Base-by-base conservation (phyloP, 2,888 invertebrate genomes). In the Alcis repandata region DNA sequence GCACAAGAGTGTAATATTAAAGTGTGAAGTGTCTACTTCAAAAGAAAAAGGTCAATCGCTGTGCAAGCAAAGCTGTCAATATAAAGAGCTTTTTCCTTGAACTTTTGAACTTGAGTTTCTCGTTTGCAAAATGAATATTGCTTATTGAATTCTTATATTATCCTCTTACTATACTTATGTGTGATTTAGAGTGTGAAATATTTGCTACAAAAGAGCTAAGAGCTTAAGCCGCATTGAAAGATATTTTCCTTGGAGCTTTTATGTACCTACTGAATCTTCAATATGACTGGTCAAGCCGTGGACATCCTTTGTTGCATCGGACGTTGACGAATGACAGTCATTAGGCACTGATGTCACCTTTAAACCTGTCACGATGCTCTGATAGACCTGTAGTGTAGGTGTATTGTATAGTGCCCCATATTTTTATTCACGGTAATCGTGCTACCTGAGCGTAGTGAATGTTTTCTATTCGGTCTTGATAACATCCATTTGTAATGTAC, bases 301-400 rank as follows among this genome's bases (percentile, higher is more conserved):
- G 69, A 48, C 63, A 60, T 65, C 60, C 64, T 68, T 70, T 71
- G 69, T 71, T 32, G 22, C 59, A 32, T 59, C 54, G 63, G 73
- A 73, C 73, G 46, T 73, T 71, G 71, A 73, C 61, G 57, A 59
- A 73, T 71, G 66, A 65, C 67, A 60, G 63, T 53, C 67, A 70
- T 73, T 70, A 67, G 20, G 11, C 20, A 54, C 66, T 66, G 67
- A 67, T 67, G 70, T 71, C 67, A 69, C 68, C 57, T 60, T 62
- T 65, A 61, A 63, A 64, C 36, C 45, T 63, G 54, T 33, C 10
- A 40, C 46, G 38, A 45, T 60, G 51, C 33, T 68, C 66, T 52
- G 64, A 73, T 69, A 61, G 22, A 66, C 66, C 52, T 62, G 71
- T 69, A 63, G 63, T 59, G 57, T 40, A 61, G 54, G 43, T 49